These are phyloP conservation scores for Chrysodeixis includens DNA, from an alignment of 2,888 invertebrate species.

Conservation along the genomic window DNA sequence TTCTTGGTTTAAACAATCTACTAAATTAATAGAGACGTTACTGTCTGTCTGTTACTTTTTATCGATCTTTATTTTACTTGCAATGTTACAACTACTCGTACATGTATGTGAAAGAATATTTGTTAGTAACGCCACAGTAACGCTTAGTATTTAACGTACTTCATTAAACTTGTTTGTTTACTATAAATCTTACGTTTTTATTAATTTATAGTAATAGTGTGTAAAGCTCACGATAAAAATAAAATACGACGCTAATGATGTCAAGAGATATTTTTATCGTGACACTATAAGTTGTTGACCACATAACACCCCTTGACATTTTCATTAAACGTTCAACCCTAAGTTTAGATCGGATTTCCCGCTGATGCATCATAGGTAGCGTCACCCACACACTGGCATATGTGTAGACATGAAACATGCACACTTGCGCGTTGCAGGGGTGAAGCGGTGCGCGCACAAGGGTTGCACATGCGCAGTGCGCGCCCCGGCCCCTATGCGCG, in stretches of 20 bases:
- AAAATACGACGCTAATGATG: background rate
- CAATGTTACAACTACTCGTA: too few relatives aligned
- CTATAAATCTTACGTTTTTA: too few relatives aligned
- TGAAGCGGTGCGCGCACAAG: constrained; percentile 65
- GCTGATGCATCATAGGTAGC: constrained; percentile 69
- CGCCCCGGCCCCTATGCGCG: constrained; percentile 56
- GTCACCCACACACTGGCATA: constrained; percentile 46
- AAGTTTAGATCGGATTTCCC: constrained; percentile 66
- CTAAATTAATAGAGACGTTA: too few relatives aligned
- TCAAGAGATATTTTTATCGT: background rate
- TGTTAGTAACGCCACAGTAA: too few relatives aligned
- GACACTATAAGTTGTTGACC: background rate
- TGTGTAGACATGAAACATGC: constrained; percentile 57
- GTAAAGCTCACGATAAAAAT: background rate
- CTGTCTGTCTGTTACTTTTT: too few relatives aligned
- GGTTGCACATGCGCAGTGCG: constrained; percentile 65
- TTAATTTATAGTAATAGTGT: too few relatives aligned
- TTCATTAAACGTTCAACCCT: constrained; percentile 6
- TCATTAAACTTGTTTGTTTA: too few relatives aligned
- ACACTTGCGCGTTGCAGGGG: constrained; percentile 58
- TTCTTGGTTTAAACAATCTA: too few relatives aligned
- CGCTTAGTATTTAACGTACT: too few relatives aligned
- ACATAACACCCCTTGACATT: constrained; percentile 7
- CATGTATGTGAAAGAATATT: too few relatives aligned
- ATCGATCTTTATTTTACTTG: too few relatives aligned